Conservation (phyloP, 2,113 vertebrate genomes). For the Sphaerodactylus townsendi region DNA sequence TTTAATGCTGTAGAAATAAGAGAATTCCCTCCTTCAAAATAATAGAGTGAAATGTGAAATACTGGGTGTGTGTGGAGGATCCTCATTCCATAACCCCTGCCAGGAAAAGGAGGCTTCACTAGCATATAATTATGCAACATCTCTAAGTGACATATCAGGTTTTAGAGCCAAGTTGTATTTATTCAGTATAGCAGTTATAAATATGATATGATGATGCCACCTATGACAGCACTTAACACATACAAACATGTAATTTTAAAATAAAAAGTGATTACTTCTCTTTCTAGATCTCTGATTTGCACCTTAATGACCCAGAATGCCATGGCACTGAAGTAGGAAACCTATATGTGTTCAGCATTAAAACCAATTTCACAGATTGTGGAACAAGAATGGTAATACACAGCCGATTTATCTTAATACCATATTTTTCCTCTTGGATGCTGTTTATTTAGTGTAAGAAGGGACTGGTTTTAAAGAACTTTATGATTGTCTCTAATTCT, state of each 20-base stretch:
- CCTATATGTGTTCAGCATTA: constrained; percentile 76
- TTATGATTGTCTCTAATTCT: neutral
- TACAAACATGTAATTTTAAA: neutral
- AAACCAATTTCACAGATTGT: constrained; percentile 73
- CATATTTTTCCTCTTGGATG: constrained; percentile 22
- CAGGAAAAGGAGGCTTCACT: neutral
- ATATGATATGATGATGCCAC: constrained; percentile 4
- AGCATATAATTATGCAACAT: neutral
- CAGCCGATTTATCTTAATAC: neutral
- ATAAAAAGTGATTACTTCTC: constrained; percentile 25
- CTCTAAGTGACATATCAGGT: neutral
- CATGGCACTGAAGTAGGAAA: constrained; percentile 67
- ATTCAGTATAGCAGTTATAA: neutral
- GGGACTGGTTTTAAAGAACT: neutral
- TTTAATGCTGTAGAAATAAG: too few species aligned
- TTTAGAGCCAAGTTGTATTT: neutral
- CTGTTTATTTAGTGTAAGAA: constrained; percentile 17
- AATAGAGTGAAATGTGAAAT: too few species aligned
- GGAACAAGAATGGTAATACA: constrained; percentile 65
- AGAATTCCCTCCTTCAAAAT: too few species aligned
- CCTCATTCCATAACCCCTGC: too few species aligned
- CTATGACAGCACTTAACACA: too few species aligned
- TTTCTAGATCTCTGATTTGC: constrained; percentile 76
- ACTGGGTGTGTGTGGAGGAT: too few species aligned
- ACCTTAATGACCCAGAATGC: constrained; percentile 73